Evolutionary conservation across 1,140 invertebrate species (phyloP).

Genomic region (Cydia splendana): DNA sequence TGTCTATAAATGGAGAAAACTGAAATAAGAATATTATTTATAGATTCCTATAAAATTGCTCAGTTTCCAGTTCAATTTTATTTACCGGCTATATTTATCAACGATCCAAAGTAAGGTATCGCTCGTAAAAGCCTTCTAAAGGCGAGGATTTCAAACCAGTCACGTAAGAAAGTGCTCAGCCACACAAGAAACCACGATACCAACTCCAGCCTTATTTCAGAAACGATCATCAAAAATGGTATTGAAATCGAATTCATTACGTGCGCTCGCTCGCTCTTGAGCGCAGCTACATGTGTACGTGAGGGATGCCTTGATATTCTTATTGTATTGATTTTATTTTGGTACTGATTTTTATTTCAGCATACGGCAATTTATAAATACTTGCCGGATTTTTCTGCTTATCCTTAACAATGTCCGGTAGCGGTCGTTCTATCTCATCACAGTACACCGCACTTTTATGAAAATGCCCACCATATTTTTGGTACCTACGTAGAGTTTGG

Average conservation of each 20-base stretch:
- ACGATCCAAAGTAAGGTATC: conserved; percentile 11
- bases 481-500: neutral
- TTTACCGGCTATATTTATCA: conserved; percentile 21
- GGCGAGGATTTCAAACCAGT: conserved; percentile 15
- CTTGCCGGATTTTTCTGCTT: conserved; percentile 24
- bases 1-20: no score
- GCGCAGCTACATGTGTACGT: neutral
- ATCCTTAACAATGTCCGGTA: conserved; percentile 25
- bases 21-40: neutral
- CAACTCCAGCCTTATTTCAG: neutral
- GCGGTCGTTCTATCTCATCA: conserved; percentile 23
- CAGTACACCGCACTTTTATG: conserved; percentile 25
- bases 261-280: neutral
- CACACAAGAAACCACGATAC: conserved; percentile 29
- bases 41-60: neutral
- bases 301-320: neutral
- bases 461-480: neutral
- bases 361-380: conserved; percentile 8
- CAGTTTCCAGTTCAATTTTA: neutral
- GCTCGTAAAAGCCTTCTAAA: conserved; percentile 9
- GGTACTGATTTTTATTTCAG: neutral
- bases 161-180: conserved; percentile 30
- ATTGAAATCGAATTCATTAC: neutral
- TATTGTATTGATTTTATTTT: neutral
- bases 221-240: neutral